phyloP scores from a whole-genome alignment of 2,797 vertebrate genomes.

The Melanotaenia pygmaea region DNA sequence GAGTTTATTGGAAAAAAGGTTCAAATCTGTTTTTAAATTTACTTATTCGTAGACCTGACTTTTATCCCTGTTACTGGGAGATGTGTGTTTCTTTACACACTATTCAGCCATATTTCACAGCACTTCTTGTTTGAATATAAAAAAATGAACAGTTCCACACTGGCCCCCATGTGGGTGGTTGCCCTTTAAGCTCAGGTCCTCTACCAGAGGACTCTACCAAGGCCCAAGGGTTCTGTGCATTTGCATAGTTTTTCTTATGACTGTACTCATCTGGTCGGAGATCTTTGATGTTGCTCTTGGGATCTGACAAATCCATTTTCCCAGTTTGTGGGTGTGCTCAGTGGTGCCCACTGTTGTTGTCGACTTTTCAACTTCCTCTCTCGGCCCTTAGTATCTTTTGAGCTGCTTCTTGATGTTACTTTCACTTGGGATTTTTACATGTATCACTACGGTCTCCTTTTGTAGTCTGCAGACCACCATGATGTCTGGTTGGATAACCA shows the following conservation, averaged over 20 bases:
- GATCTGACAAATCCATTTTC: neutral
- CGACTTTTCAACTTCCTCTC: neutral
- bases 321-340: neutral
- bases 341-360: too few species aligned
- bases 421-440: neutral
- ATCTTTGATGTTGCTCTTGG: neutral
- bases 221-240: neutral
- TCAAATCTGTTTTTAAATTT: neutral
- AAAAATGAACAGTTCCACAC: neutral
- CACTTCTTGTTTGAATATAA: neutral
- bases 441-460: neutral
- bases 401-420: neutral
- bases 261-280: neutral
- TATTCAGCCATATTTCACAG: neutral
- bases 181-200: neutral
- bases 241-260: neutral
- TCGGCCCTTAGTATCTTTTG: neutral
- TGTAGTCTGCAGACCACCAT: neutral
- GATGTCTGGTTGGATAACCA: neutral
- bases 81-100: neutral
- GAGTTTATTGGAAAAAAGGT: neutral
- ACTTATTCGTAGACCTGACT: neutral
- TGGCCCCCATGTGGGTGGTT: neutral
- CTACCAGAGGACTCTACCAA: neutral
- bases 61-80: neutral